Conservation (phyloP, 2,113 vertebrate species). For the Syrrhaptes paradoxus region DNA sequence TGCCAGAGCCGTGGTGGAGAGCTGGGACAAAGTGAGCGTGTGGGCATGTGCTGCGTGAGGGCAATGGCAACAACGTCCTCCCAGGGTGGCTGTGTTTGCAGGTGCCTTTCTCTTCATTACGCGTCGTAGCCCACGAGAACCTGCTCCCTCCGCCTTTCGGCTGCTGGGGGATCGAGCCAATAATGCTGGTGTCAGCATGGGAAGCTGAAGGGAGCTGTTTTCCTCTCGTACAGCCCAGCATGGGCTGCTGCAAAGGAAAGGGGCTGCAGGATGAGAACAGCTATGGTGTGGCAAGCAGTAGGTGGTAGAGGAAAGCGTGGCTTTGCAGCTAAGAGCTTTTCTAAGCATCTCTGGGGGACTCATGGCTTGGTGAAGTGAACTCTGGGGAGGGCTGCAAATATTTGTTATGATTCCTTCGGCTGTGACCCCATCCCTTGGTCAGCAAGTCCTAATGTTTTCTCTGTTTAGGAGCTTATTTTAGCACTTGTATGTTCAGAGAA, state of each 20-base stretch:
- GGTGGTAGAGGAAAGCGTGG: not conserved
- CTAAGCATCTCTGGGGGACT: not conserved
- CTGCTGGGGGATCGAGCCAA: not conserved
- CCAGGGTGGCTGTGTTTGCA: not conserved
- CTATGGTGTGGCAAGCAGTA: fast-evolving
- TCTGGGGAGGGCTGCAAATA: not conserved
- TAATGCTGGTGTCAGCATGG: not conserved
- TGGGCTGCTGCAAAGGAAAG: fast-evolving
- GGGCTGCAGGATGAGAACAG: not conserved
- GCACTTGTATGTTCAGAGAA: not conserved
- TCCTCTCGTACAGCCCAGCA: not conserved
- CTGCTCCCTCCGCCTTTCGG: not conserved
- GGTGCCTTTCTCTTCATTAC: not conserved
- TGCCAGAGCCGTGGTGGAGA: not conserved
- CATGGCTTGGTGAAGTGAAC: not conserved
- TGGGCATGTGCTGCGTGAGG: not conserved
- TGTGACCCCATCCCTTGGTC: not conserved
- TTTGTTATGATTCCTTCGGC: not conserved
- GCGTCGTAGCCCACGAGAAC: not conserved
- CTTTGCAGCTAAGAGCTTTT: not conserved
- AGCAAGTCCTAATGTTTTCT: not conserved
- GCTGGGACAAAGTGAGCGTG: not conserved
- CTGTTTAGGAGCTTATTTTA: not conserved
- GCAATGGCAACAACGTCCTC: not conserved
- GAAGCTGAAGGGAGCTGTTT: not conserved